Conservation (phyloP, 1,140 invertebrate genomes). For the Lerema accius region DNA sequence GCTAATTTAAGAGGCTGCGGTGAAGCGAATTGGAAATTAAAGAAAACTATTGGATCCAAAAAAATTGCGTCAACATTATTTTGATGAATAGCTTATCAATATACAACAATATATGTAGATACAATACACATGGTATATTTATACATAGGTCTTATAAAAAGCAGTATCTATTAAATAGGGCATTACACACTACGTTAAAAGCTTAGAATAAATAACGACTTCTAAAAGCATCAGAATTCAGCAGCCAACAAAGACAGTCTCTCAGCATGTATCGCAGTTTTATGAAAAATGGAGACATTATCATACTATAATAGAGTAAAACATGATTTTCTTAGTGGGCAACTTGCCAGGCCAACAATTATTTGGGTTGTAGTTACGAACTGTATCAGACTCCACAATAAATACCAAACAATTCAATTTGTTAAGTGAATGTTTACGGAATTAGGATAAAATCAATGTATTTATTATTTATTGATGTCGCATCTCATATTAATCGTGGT, state of each 20-base stretch:
- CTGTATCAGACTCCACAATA: slow-evolving; percentile 17
- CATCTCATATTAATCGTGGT: too few species aligned
- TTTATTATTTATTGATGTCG: too few species aligned
- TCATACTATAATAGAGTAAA: slow-evolving; percentile 47
- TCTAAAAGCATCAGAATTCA: slow-evolving; percentile 30
- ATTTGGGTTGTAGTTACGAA: slow-evolving; percentile 45
- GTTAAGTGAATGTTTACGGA: slow-evolving; percentile 8
- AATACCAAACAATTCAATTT: not conserved
- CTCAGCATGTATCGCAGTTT: slow-evolving; percentile 44
- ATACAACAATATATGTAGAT: too few species aligned
- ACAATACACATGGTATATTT: too few species aligned
- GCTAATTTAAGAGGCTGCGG: too few species aligned
- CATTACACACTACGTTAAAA: slow-evolving; percentile 13
- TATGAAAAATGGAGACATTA: slow-evolving; percentile 53
- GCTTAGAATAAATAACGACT: slow-evolving; percentile 31
- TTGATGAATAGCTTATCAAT: too few species aligned
- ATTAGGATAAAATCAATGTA: too few species aligned
- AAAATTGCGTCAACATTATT: too few species aligned
- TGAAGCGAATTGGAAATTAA: too few species aligned
- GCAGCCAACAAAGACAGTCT: slow-evolving; percentile 34
- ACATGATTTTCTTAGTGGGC: slow-evolving; percentile 55
- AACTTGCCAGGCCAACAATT: slow-evolving; percentile 56
- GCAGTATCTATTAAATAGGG: slow-evolving; percentile 16
- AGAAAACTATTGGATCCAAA: too few species aligned
- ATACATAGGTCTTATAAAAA: too few species aligned